Evolutionary conservation across 2,797 vertebrate genomes (phyloP).

Genomic region (Sebastes umbrosus): DNA sequence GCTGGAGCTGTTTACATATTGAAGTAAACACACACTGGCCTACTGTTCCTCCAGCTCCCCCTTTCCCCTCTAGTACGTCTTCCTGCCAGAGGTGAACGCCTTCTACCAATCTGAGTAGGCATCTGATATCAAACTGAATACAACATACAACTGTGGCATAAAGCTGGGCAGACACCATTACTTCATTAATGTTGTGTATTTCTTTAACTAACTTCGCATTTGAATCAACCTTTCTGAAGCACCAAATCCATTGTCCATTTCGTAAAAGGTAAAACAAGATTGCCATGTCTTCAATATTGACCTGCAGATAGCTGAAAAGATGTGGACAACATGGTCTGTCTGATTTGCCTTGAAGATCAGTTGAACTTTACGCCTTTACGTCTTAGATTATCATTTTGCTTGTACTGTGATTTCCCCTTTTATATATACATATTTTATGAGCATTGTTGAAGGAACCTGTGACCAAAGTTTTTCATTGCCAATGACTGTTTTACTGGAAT

Average conservation of each 20-base stretch:
- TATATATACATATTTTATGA: too few relatives aligned
- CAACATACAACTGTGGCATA: neutral
- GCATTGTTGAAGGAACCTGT: too few relatives aligned
- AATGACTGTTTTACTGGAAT: too few relatives aligned
- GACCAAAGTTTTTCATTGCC: too few relatives aligned
- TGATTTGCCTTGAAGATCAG: neutral
- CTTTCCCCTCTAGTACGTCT: neutral
- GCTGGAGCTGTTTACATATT: slow-evolving; percentile 26
- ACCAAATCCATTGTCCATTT: neutral
- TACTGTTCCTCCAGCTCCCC: slow-evolving; percentile 12
- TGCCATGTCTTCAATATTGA: neutral
- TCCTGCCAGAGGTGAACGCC: slow-evolving; percentile 4
- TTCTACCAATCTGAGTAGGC: neutral
- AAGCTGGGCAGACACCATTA: neutral
- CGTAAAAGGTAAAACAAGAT: neutral
- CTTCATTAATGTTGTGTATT: neutral
- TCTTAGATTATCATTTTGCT: too few relatives aligned
- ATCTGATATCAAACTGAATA: neutral
- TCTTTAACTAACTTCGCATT: neutral
- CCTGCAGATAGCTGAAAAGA: neutral
- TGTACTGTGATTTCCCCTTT: too few relatives aligned
- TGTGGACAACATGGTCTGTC: neutral
- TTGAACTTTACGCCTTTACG: neutral
- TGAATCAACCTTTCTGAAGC: neutral
- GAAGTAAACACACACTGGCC: slow-evolving; percentile 21